A percentile compares a stretch with the other conserved stretches of the same genome.
These are phyloP conservation scores for Tinea semifulvella DNA, from an alignment of 2,888 invertebrate genomes.

Conservation along the genomic window DNA sequence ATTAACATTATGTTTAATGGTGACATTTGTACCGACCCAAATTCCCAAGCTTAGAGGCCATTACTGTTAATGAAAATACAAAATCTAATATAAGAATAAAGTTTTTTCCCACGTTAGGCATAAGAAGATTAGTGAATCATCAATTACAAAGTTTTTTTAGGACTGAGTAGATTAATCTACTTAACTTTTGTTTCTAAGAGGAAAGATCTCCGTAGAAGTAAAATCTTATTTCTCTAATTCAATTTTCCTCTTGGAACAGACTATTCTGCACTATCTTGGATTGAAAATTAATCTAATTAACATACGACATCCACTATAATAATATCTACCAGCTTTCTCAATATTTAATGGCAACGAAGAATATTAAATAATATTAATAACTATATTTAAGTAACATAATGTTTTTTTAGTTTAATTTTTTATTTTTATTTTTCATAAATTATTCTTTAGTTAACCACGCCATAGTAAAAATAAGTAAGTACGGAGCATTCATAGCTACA, in stretches of 20 bases:
- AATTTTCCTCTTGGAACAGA: constrained; percentile 12
- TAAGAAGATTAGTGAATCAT: constrained; percentile 40
- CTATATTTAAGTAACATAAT: too few species aligned
- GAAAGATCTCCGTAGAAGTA: constrained; percentile 12
- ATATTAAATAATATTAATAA: too few species aligned
- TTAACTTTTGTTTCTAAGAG: constrained; percentile 27
- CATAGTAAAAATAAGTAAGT: too few species aligned
- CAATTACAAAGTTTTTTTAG: constrained; percentile 40
- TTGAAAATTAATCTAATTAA: constrained; percentile 14
- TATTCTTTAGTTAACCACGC: too few species aligned
- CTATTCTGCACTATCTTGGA: constrained; percentile 12
- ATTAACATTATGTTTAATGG: constrained; percentile 9
- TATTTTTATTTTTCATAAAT: too few species aligned
- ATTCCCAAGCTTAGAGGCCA: not conserved
- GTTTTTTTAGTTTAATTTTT: too few species aligned
- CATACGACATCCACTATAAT: not conserved
- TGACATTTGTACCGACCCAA: constrained; percentile 5
- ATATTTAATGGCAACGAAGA: constrained; percentile 3
- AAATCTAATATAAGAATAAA: constrained; percentile 1
- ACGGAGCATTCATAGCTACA: too few species aligned
- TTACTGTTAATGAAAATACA: constrained; percentile 8
- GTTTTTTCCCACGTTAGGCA: constrained; percentile 6
- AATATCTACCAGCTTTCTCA: constrained; percentile 3
- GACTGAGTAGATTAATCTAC: constrained; percentile 32
- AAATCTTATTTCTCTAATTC: constrained; percentile 13